Conservation (phyloP, 2,888 invertebrate species). For the Cephalotes varians region DNA sequence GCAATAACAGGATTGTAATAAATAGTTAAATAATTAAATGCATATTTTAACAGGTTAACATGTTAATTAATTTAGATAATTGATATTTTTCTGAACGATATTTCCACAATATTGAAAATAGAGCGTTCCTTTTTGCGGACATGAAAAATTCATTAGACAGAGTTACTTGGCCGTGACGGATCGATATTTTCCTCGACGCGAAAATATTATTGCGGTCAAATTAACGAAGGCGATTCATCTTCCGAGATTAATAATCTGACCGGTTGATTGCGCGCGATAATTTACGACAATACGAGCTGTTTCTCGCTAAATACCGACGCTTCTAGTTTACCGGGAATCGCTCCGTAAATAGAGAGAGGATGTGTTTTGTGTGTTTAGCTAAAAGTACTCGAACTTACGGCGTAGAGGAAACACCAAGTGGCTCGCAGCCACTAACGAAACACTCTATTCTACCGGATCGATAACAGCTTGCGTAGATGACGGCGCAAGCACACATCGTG, state of each 20-base stretch:
- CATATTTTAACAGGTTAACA: constrained; percentile 17
- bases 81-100: constrained; percentile 6
- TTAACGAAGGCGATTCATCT: constrained; percentile 28
- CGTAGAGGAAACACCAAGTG: constrained; percentile 23
- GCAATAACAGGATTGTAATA: not conserved
- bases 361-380: constrained; percentile 60
- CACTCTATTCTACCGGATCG: constrained; percentile 21
- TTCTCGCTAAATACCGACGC: constrained; percentile 49
- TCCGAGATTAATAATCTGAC: constrained; percentile 20
- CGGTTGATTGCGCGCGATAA: constrained; percentile 28
- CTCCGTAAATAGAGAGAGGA: constrained; percentile 66
- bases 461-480: constrained; percentile 30
- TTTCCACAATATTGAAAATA: constrained; percentile 29
- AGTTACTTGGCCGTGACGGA: constrained; percentile 11
- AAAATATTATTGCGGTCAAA: constrained; percentile 35
- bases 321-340: constrained; percentile 58
- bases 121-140: not conserved
- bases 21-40: not conserved
- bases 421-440: constrained; percentile 3
- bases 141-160: constrained; percentile 26
- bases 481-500: not conserved
- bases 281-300: constrained; percentile 23
- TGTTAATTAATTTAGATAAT: constrained; percentile 2
- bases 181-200: constrained; percentile 18
- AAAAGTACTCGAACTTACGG: constrained; percentile 53